Evolutionary conservation across 2,113 vertebrate species (phyloP).

Genomic region (Oceanites oceanicus): DNA sequence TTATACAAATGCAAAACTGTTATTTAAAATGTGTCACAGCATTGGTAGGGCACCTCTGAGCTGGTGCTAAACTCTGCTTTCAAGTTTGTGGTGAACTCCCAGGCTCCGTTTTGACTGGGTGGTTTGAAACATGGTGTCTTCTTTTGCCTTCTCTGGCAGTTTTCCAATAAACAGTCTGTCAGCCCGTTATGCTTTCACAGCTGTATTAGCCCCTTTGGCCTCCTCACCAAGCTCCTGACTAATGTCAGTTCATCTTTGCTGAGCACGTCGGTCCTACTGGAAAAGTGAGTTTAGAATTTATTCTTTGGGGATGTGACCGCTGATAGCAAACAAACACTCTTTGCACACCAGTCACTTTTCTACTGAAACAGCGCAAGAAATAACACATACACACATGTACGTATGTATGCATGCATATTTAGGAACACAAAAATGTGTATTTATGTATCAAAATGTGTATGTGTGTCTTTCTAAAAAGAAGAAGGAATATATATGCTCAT

Average conservation of each 20-base stretch:
- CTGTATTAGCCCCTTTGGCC: slow-evolving; percentile 25
- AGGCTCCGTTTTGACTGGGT: background rate
- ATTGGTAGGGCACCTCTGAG: background rate
- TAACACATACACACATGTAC: background rate
- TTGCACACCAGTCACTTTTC: background rate
- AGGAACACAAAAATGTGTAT: background rate
- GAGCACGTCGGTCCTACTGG: background rate
- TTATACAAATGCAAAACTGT: background rate
- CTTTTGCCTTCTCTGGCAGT: slow-evolving; percentile 20
- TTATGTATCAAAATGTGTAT: background rate
- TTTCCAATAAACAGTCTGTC: slow-evolving; percentile 41
- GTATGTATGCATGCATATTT: background rate
- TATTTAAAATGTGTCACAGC: background rate
- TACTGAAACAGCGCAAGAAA: background rate
- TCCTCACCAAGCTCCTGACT: slow-evolving; percentile 21
- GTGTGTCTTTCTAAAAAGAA: background rate
- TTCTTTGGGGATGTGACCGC: background rate
- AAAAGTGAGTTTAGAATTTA: slow-evolving; percentile 30
- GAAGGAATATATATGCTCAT: background rate
- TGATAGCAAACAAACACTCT: background rate
- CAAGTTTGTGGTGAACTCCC: background rate
- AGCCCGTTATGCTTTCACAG: slow-evolving; percentile 21
- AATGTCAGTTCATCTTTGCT: background rate
- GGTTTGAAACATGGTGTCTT: background rate
- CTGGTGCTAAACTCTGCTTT: background rate